Conservation (phyloP, 2,797 vertebrate species). For the Morelia viridis region DNA sequence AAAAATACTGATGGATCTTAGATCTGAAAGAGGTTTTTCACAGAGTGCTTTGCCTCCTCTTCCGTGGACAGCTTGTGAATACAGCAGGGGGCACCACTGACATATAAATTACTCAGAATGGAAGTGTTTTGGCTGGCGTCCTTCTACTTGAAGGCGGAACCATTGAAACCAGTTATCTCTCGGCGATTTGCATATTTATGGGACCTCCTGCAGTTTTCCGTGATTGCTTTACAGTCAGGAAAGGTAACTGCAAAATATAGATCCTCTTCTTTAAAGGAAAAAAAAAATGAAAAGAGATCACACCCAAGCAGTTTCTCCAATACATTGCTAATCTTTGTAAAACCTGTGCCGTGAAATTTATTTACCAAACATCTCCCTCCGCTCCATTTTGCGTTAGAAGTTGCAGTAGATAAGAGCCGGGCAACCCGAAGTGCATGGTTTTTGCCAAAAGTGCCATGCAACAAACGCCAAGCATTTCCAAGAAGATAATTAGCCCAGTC, state of each 20-base stretch:
- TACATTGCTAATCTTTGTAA: slow-evolving; percentile 59
- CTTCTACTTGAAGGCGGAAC: slow-evolving; percentile 73
- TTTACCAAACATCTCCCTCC: slow-evolving; percentile 50
- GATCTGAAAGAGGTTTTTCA: slow-evolving; percentile 42
- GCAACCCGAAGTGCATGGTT: slow-evolving; percentile 14
- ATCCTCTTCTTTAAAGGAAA: slow-evolving; percentile 52
- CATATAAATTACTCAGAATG: slow-evolving; percentile 68
- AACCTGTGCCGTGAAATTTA: slow-evolving; percentile 57
- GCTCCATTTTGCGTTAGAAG: slow-evolving; percentile 50
- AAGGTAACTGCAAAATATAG: slow-evolving; percentile 76
- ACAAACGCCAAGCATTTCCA: neutral
- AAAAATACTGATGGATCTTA: slow-evolving; percentile 12
- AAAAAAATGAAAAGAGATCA: slow-evolving; percentile 66
- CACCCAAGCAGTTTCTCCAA: slow-evolving; percentile 54
- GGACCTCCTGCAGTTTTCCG: slow-evolving; percentile 78
- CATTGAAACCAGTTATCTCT: slow-evolving; percentile 78
- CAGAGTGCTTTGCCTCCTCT: slow-evolving; percentile 50
- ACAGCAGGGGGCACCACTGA: slow-evolving; percentile 73
- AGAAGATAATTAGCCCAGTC: slow-evolving; percentile 58
- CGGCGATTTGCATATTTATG: slow-evolving; percentile 81
- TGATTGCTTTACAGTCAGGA: slow-evolving; percentile 80
- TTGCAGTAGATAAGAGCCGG: slow-evolving; percentile 36
- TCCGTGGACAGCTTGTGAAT: slow-evolving; percentile 66
- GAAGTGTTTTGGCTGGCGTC: slow-evolving; percentile 48
- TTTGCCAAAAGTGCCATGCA: slow-evolving; percentile 49